phyloP scores from a whole-genome alignment of 2,888 invertebrate genomes.

The Ormyrus labotus region DNA sequence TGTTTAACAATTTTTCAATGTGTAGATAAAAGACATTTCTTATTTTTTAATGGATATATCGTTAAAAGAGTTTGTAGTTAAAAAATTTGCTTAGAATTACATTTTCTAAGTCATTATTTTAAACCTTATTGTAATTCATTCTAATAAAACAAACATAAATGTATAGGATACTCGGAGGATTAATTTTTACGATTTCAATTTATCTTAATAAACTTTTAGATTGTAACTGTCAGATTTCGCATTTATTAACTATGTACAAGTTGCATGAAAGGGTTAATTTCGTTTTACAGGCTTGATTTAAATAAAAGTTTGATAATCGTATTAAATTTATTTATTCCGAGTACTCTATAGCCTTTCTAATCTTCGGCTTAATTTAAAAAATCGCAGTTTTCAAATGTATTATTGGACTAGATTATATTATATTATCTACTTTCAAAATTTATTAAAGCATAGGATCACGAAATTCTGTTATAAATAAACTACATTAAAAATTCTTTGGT shows the following conservation, averaged over 20 bases:
- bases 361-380: too few relatives aligned
- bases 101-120: background rate
- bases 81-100: background rate
- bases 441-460: background rate
- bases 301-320: too few relatives aligned
- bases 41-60: background rate
- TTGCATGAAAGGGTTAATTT: too few relatives aligned
- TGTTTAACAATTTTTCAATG: background rate
- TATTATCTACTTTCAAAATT: background rate
- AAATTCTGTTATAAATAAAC: slow-evolving; percentile 14
- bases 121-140: background rate
- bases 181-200: background rate
- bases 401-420: background rate
- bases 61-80: background rate
- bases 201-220: background rate
- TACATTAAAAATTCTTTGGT: slow-evolving; percentile 47
- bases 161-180: background rate
- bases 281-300: too few relatives aligned
- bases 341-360: too few relatives aligned
- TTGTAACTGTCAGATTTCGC: too few relatives aligned
- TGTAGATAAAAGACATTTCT: background rate
- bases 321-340: too few relatives aligned
- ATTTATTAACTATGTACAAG: too few relatives aligned
- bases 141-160: slow-evolving; percentile 7
- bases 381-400: background rate